Conservation (phyloP, 1,140 invertebrate genomes). For the Agraylea sexmaculata region DNA sequence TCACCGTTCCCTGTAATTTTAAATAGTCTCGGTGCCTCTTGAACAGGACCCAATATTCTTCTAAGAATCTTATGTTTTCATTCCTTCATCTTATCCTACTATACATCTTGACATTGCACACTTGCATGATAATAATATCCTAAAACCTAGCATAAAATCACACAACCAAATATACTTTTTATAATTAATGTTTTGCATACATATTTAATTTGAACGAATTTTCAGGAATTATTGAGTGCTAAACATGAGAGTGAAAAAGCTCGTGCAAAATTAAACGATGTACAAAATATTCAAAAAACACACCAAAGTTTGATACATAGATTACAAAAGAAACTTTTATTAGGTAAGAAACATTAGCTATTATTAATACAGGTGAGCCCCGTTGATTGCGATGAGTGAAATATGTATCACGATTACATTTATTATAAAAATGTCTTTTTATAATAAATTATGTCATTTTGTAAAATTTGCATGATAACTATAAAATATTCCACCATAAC, state of each 20-base stretch:
- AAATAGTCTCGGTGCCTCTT: no score
- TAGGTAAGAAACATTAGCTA: conserved; percentile 14
- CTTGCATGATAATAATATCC: no score
- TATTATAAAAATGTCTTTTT: neutral
- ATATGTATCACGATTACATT: neutral
- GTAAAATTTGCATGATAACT: no score
- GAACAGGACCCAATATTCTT: no score
- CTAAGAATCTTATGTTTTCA: no score
- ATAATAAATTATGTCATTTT: no score
- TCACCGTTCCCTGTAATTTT: no score
- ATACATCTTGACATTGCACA: no score
- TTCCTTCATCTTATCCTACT: no score
- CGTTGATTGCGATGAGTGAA: neutral
- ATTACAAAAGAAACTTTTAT: conserved; percentile 46
- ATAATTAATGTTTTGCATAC: conserved; percentile 6
- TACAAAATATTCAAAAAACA: conserved; percentile 41
- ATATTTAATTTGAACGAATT: conserved; percentile 6
- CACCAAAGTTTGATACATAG: conserved; percentile 48
- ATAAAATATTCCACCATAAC: no score
- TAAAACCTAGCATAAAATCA: no score
- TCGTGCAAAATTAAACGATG: conserved; percentile 41
- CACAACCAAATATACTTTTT: no score
- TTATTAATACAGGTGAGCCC: neutral
- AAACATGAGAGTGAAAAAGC: conserved; percentile 43
- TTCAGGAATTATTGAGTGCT: conserved; percentile 15